Evolutionary conservation across 2,888 invertebrate genomes (phyloP).

Genomic region (Adelognathus sp.): DNA sequence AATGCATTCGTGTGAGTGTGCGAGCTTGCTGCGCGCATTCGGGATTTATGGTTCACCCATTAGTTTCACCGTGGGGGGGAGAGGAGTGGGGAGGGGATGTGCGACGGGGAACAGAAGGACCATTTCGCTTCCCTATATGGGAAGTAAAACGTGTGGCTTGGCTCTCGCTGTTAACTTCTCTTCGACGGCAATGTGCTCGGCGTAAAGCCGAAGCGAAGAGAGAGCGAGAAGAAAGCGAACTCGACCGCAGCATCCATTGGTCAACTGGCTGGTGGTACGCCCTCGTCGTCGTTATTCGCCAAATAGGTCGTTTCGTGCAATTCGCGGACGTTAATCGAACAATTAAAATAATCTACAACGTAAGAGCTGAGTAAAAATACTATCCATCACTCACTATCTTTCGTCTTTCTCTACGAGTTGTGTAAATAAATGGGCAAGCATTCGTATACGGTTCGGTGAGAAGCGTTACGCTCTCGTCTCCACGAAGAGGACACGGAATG

Average conservation of each 20-base stretch:
- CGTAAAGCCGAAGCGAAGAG: not conserved
- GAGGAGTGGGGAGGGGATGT: constrained; percentile 15
- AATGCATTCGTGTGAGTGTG: not conserved
- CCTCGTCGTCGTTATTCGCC: constrained; percentile 20
- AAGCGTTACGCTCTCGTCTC: constrained; percentile 8
- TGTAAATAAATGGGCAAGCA: constrained; percentile 22
- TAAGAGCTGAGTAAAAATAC: not conserved
- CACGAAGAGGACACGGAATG: not conserved
- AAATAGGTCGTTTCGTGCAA: constrained; percentile 8
- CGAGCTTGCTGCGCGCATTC: constrained; percentile 47
- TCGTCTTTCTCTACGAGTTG: not conserved
- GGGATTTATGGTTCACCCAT: constrained; percentile 57
- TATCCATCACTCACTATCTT: not conserved
- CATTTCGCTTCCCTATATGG: constrained; percentile 56
- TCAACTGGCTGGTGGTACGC: not conserved
- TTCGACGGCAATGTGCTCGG: constrained; percentile 9
- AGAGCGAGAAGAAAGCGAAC: no score
- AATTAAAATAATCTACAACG: constrained; percentile 12
- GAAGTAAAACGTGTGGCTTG: constrained; percentile 56
- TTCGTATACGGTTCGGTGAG: constrained; percentile 20
- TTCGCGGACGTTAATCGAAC: constrained; percentile 9
- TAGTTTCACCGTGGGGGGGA: constrained; percentile 47
- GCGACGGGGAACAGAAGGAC: constrained; percentile 55
- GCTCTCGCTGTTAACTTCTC: constrained; percentile 45
- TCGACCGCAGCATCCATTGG: not conserved